These are phyloP conservation scores for Drosophila takahashii DNA, from an alignment of 1,140 invertebrate species.

Conservation along the genomic window DNA sequence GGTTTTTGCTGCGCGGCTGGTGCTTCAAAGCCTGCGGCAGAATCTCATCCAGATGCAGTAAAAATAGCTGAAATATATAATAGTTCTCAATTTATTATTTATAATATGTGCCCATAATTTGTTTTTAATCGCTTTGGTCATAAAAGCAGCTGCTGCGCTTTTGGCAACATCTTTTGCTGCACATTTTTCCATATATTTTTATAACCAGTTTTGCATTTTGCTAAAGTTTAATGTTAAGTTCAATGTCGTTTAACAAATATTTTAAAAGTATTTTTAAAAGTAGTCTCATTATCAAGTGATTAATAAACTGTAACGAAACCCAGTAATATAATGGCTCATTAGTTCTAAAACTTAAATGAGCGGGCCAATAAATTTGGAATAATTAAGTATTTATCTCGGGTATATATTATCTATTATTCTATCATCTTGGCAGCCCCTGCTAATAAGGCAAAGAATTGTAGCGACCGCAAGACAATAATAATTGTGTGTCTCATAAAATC, in stretches of 20 bases:
- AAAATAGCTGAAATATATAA: conserved; percentile 88
- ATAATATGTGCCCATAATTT: too few relatives aligned
- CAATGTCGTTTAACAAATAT: not conserved
- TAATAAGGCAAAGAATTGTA: conserved; percentile 9
- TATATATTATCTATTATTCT: not conserved
- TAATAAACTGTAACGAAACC: not conserved
- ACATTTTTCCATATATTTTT: too few relatives aligned
- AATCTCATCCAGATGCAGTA: conserved; percentile 93
- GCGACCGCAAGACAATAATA: not conserved
- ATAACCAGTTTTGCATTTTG: not conserved
- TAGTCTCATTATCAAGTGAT: too few relatives aligned
- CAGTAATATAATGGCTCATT: not conserved
- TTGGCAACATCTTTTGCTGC: too few relatives aligned
- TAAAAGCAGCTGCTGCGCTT: too few relatives aligned
- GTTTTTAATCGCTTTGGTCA: too few relatives aligned
- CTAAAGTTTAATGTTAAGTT: conserved; percentile 1
- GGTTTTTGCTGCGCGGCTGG: conserved; percentile 84
- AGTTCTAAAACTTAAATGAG: not conserved
- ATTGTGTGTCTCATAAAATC: conserved; percentile 4
- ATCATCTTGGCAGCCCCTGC: not conserved
- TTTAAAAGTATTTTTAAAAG: not conserved
- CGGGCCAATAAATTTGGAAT: not conserved
- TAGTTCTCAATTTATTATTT: too few relatives aligned
- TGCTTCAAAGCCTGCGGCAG: conserved; percentile 87
- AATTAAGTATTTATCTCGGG: not conserved